Percentiles rank a stretch among this genome's conserved stretches.
Evolutionary conservation across 2,797 vertebrate species (phyloP).

Genomic region (Sparus aurata): DNA sequence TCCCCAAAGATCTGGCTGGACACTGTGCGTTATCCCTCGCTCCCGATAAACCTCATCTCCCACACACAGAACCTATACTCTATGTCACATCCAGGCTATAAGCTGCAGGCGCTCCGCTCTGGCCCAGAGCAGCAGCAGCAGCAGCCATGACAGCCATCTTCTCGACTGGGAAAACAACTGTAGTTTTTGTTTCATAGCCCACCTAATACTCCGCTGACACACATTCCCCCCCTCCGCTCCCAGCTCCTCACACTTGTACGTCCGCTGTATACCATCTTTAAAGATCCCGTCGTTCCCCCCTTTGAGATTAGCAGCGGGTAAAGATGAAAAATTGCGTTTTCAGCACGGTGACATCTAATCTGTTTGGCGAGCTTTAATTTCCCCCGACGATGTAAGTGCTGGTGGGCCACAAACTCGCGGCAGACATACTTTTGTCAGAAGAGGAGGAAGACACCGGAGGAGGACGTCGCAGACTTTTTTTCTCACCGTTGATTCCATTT

Average conservation of each 20-base stretch:
- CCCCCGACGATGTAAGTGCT: conserved; percentile 78
- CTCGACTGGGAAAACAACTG: conserved; percentile 65
- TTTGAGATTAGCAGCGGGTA: conserved; percentile 81
- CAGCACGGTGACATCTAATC: conserved; percentile 86
- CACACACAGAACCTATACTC: conserved; percentile 58
- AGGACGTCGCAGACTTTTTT: conserved; percentile 26
- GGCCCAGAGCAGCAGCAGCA: conserved; percentile 44
- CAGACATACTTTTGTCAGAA: conserved; percentile 69
- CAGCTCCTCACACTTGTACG: conserved; percentile 40
- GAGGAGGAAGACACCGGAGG: conserved; percentile 41
- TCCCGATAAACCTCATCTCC: conserved; percentile 70
- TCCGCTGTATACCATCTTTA: conserved; percentile 70
- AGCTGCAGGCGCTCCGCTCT: conserved; percentile 39
- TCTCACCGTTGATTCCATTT: conserved; percentile 35
- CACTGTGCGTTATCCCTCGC: conserved; percentile 72
- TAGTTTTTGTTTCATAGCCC: conserved; percentile 77
- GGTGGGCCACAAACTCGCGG: conserved; percentile 75
- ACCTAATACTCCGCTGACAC: conserved; percentile 80
- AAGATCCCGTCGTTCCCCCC: conserved; percentile 71
- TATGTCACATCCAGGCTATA: conserved; percentile 71
- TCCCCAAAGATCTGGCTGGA: conserved; percentile 75
- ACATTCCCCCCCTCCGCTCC: conserved; percentile 54
- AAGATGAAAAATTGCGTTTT: conserved; percentile 88
- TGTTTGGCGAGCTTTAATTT: conserved; percentile 89
- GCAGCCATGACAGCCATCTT: conserved; percentile 61